phyloP scores from a whole-genome alignment of 2,113 vertebrate genomes.

The Archilochus colubris region DNA sequence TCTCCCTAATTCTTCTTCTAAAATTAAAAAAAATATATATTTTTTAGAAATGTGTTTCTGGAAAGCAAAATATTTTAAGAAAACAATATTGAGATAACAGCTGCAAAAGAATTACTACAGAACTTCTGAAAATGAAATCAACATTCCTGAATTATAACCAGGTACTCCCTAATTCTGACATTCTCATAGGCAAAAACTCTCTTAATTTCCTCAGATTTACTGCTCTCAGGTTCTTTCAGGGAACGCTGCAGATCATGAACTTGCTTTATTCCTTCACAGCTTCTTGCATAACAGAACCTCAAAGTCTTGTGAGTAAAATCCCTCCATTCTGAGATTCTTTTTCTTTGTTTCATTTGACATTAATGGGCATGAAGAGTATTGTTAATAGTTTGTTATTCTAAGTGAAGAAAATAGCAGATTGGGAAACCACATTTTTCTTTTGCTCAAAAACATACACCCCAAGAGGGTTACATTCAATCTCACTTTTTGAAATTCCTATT shows the following conservation, averaged over 20 bases:
- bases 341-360: neutral
- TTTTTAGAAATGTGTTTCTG: neutral
- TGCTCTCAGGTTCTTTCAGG: neutral
- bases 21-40: neutral
- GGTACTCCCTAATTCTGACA: neutral
- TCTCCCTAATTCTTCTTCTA: neutral
- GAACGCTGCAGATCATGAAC: neutral
- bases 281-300: neutral
- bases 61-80: neutral
- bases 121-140: neutral
- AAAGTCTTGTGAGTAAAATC: neutral
- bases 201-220: neutral
- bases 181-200: neutral
- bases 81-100: neutral
- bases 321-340: neutral
- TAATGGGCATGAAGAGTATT: neutral
- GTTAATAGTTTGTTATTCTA: neutral
- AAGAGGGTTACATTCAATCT: constrained; percentile 42
- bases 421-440: neutral
- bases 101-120: neutral
- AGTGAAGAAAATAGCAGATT: neutral
- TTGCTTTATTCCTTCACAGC: neutral
- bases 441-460: neutral
- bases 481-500: constrained; percentile 30
- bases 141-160: neutral